Base-by-base conservation (phyloP, 2,113 vertebrate species). In the Nettapus auritus region DNA sequence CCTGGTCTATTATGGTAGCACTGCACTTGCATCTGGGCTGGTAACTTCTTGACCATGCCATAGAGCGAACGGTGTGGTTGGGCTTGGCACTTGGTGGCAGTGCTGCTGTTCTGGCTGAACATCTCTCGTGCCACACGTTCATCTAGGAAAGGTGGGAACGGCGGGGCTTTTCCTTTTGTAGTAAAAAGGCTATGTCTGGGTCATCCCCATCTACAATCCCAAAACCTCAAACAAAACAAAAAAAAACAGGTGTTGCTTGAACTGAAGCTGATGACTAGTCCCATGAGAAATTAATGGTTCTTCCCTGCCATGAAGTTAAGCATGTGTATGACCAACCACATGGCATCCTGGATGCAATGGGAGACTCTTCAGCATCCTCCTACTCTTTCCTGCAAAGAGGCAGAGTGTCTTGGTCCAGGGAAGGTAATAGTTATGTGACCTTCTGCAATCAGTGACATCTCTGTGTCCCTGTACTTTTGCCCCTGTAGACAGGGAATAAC, bases 31-130 rank as follows among this genome's bases (percentile, higher is more conserved):
- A 36, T 11, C 3, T 0, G 1, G 29, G 31, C 40, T 69, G 26
- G 63, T 36, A 50, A 16, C 5, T 16, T 23, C 12, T 42, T 6
- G 13, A n/a, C 42, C 12, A 6, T 0, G 3, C 33, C 1, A 1
- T 16, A 53, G 36, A 38, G 33, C 1, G 40, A 44, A 12, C 21
- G 29, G 28, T 13, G 3, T 0, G 8, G 36, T 40, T 2, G 2
- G 44, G 31, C 46, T 68, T 26, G 3, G 48, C 17, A 13, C 67
- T 56, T 38, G 69, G 48, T 40, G 36, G 33, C 73, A 29, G 17
- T 15, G 42, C 69, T 64, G 71, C 36, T 40, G 62, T 64, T 64
- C 62, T 64, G 38, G 26, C 38, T 64, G 38, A 64, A 64, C 36
- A 29, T 40, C 26, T 13, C 22, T 23, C 13, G 50, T 52, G 23